Percentiles rank a stretch among this genome's conserved stretches.
Evolutionary conservation across 2,888 invertebrate species (phyloP).

Genomic region (Oligia latruncula): DNA sequence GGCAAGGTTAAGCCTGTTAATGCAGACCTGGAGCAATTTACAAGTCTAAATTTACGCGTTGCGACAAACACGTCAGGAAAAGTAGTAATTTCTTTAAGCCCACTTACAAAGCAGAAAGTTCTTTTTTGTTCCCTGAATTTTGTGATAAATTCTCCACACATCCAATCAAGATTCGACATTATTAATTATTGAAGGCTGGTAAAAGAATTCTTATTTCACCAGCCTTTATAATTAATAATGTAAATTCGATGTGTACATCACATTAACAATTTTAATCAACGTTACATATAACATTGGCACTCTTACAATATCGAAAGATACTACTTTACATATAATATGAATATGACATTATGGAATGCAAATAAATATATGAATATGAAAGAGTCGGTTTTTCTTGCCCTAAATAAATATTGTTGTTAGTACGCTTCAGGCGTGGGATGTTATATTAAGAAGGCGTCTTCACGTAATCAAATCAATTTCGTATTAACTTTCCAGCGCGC

Average conservation of each 20-base stretch:
- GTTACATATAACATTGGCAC: background rate
- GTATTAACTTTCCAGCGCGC: slow-evolving; percentile 45
- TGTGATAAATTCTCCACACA: background rate
- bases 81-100: background rate
- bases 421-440: slow-evolving; percentile 19
- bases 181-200: background rate
- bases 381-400: slow-evolving; percentile 7
- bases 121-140: background rate
- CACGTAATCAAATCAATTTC: slow-evolving; percentile 54
- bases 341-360: too few species aligned
- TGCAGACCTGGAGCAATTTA: slow-evolving; percentile 10
- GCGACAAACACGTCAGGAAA: background rate
- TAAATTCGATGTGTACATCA: background rate
- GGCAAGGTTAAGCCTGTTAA: slow-evolving; percentile 18
- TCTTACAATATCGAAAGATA: slow-evolving; percentile 19
- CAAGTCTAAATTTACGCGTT: background rate
- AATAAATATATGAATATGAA: background rate
- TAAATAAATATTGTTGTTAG: slow-evolving; percentile 39
- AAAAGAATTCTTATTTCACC: background rate
- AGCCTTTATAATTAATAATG: slow-evolving; percentile 11
- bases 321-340: slow-evolving; percentile 20
- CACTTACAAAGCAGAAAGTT: background rate
- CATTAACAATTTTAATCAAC: slow-evolving; percentile 17
- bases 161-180: background rate
- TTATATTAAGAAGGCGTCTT: slow-evolving; percentile 32